Percentiles rank a stretch among this genome's conserved stretches.
These are phyloP conservation scores for Neodiprion virginianus DNA, from an alignment of 1,140 invertebrate genomes.

Conservation along the genomic window DNA sequence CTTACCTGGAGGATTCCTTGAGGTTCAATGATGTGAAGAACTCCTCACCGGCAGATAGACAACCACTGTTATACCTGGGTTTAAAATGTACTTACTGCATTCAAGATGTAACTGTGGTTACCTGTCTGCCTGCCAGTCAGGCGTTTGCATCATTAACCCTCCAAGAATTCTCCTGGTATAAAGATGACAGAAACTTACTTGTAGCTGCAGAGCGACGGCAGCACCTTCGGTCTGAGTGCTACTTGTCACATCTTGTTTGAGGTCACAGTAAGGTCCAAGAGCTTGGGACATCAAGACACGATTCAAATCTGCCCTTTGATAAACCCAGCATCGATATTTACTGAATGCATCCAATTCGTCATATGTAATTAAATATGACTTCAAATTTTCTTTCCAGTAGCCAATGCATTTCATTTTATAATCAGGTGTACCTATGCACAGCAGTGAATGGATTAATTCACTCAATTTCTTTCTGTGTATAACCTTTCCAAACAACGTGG, in stretches of 20 bases:
- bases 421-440: slow-evolving; percentile 83
- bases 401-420: slow-evolving; percentile 97
- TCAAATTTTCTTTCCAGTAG: slow-evolving; percentile 97
- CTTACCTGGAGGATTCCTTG: no score
- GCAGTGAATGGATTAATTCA: slow-evolving; percentile 10
- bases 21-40: no score
- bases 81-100: no score
- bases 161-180: no score
- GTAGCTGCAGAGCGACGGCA: slow-evolving; percentile 86
- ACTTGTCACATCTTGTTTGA: slow-evolving; percentile 89
- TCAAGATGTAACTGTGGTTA: no score
- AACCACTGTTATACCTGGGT: no score
- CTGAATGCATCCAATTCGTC: slow-evolving; percentile 96
- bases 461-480: neutral
- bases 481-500: neutral
- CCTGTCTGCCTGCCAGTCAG: no score
- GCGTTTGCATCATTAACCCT: no score
- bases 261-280: slow-evolving; percentile 88
- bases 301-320: slow-evolving; percentile 94
- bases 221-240: slow-evolving; percentile 90
- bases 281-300: slow-evolving; percentile 88
- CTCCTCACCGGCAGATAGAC: no score
- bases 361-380: slow-evolving; percentile 96
- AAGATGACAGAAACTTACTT: slow-evolving; percentile 63
- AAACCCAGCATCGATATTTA: slow-evolving; percentile 97